These are phyloP conservation scores for Calcarius lapponicus DNA, from an alignment of 2,797 vertebrate species.

Conservation along the genomic window DNA sequence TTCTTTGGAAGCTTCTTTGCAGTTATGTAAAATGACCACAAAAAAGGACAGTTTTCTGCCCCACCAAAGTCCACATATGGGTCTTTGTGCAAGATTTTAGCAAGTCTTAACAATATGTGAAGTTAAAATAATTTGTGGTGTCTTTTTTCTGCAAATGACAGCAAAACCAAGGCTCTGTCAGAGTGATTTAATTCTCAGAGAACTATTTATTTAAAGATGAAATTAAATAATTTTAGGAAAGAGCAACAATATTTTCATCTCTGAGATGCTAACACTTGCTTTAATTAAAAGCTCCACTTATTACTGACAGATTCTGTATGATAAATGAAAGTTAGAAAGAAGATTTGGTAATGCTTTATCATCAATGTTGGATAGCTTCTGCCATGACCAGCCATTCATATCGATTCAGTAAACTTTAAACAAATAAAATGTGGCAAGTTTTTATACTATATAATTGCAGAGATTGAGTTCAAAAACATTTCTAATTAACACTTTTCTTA, in stretches of 20 bases:
- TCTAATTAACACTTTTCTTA: slow-evolving; percentile 9
- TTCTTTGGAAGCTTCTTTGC: neutral
- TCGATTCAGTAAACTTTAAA: neutral
- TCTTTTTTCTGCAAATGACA: neutral
- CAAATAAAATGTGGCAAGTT: neutral
- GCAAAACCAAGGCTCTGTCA: neutral
- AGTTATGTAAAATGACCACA: neutral
- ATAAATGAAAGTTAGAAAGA: neutral
- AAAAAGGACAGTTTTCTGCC: neutral
- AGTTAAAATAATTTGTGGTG: neutral
- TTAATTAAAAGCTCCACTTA: neutral
- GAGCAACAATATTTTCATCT: neutral
- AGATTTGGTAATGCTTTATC: neutral
- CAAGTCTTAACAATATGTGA: neutral
- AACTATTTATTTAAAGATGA: neutral
- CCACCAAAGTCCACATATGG: neutral
- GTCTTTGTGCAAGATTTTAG: neutral
- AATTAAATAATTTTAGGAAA: neutral
- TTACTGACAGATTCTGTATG: neutral
- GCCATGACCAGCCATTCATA: neutral
- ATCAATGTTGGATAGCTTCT: neutral
- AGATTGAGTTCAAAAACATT: neutral
- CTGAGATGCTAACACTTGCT: neutral
- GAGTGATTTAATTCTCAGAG: neutral
- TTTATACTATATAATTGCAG: neutral